phyloP scores from a whole-genome alignment of 2,113 vertebrate genomes.

The Colossoma macropomum region DNA sequence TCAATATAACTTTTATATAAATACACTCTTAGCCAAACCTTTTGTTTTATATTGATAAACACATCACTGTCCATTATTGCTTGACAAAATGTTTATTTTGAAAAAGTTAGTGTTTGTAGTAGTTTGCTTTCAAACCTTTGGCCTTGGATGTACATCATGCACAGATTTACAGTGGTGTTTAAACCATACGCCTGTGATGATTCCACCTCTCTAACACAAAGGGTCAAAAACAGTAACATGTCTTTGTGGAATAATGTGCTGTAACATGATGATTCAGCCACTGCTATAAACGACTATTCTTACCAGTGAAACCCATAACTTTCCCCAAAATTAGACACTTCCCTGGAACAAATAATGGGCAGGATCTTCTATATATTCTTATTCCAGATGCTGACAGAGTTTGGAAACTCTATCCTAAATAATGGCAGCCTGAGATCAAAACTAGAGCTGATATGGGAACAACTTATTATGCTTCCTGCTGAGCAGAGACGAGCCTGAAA shows the following conservation, averaged over 20 bases:
- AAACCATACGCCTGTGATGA: not conserved
- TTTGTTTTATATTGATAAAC: too few species aligned
- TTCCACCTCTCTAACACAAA: not conserved
- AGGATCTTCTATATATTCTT: constrained; percentile 5
- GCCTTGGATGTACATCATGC: not conserved
- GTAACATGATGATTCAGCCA: not conserved
- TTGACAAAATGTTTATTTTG: too few species aligned
- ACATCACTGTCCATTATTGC: too few species aligned
- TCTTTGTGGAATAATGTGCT: not conserved
- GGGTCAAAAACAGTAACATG: not conserved
- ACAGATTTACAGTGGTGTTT: not conserved
- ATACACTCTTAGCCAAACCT: too few species aligned
- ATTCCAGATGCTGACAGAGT: constrained; percentile 22
- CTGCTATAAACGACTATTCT: not conserved
- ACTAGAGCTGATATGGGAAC: constrained; percentile 16
- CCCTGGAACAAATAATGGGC: constrained; percentile 29
- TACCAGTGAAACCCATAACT: constrained; percentile 3
- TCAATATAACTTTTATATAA: too few species aligned
- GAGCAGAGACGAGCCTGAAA: constrained; percentile 4
- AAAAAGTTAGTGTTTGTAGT: too few species aligned
- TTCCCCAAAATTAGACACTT: constrained; percentile 37
- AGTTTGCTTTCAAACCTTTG: not conserved
- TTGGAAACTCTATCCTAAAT: constrained; percentile 22
- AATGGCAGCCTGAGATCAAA: constrained; percentile 31
- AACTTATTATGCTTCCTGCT: constrained; percentile 28